Conservation (phyloP, 2,888 invertebrate species). For the Leptopterna dolabrata region DNA sequence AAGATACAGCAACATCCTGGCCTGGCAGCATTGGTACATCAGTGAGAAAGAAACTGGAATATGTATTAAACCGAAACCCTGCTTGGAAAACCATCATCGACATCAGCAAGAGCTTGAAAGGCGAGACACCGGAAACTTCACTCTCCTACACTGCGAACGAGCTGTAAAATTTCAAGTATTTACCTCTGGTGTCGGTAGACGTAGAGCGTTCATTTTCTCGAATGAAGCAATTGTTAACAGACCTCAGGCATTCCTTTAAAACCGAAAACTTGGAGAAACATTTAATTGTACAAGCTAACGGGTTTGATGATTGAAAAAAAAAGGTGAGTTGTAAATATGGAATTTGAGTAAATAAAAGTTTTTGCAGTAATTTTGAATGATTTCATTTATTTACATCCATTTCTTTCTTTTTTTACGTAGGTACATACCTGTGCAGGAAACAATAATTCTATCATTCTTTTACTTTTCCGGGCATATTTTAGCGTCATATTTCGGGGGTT, state of each 20-base stretch:
- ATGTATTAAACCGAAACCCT: conserved; percentile 23
- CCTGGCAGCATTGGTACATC: conserved; percentile 23
- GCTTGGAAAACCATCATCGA: neutral
- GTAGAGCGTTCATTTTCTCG: conserved; percentile 31
- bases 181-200: conserved; percentile 19
- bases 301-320: neutral
- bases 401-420: conserved; percentile 11
- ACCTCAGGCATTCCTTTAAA: conserved; percentile 14
- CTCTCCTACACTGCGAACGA: conserved; percentile 9
- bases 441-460: conserved; percentile 22
- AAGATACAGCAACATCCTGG: conserved; percentile 18
- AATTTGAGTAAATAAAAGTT: conserved; percentile 19
- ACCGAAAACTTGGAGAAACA: conserved; percentile 17
- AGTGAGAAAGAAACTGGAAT: conserved; percentile 28
- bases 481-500: conserved; percentile 22
- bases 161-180: conserved; percentile 38
- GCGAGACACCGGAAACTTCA: conserved; percentile 27
- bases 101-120: conserved; percentile 19
- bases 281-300: neutral
- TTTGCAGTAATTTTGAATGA: conserved; percentile 25
- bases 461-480: conserved; percentile 31
- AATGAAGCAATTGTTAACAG: neutral
- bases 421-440: conserved; percentile 25
- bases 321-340: conserved; percentile 6
- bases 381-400: conserved; percentile 22